Conservation (phyloP, 2,113 vertebrate species). For the Xiphophorus couchianus region DNA sequence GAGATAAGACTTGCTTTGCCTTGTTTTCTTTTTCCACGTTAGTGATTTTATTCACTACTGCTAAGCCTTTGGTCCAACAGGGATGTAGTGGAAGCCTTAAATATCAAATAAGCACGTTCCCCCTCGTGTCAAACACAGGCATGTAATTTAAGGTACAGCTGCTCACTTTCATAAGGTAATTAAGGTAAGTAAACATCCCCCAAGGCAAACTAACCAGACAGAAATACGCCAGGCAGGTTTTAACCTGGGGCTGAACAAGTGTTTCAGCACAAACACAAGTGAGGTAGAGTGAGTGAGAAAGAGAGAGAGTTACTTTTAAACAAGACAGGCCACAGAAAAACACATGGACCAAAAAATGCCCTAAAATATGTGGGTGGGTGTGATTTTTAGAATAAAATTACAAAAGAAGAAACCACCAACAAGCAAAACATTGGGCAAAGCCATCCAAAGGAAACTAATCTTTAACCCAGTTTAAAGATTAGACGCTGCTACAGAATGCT, state of each 20-base stretch:
- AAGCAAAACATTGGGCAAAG: constrained; percentile 10
- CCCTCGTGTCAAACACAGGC: constrained; percentile 33
- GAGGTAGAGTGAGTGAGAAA: background rate
- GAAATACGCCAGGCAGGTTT: constrained; percentile 38
- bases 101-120: constrained; percentile 37
- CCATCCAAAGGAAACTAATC: constrained; percentile 11
- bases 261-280: constrained; percentile 33
- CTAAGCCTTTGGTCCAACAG: background rate
- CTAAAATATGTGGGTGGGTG: constrained; percentile 19
- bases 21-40: constrained; percentile 3
- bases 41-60: constrained; percentile 1
- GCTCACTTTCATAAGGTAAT: constrained; percentile 29
- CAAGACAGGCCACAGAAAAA: constrained; percentile 33
- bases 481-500: background rate
- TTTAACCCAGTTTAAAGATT: background rate
- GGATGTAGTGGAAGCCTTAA: constrained; percentile 26
- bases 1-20: background rate
- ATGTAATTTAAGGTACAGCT: constrained; percentile 53
- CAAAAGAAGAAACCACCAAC: constrained; percentile 17
- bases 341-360: background rate
- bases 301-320: constrained; percentile 16
- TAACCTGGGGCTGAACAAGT: constrained; percentile 51
- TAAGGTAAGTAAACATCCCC: constrained; percentile 38
- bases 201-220: constrained; percentile 48
- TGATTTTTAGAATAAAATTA: constrained; percentile 9